Conservation (phyloP, 2,113 vertebrate genomes). For the Muntiacus muntjak region DNA sequence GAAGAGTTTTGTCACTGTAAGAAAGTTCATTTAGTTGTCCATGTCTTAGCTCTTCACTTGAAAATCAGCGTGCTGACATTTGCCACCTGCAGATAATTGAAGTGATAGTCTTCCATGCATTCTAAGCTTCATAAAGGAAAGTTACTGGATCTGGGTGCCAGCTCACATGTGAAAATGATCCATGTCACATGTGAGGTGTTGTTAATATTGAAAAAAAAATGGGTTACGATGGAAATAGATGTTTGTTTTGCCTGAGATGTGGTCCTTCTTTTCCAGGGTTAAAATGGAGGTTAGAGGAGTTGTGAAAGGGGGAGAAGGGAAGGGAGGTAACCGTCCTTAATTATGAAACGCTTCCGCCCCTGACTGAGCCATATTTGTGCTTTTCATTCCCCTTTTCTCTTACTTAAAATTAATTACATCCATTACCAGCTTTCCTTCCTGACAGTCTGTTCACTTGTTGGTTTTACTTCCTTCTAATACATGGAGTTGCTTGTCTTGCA, state of each 20-base stretch:
- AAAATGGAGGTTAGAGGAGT: not conserved
- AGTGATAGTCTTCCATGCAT: not conserved
- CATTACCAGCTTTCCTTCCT: constrained; percentile 33
- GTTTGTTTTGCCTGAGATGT: not conserved
- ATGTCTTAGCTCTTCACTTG: not conserved
- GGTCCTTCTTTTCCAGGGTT: not conserved
- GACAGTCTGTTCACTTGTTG: not conserved
- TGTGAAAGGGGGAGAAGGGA: not conserved
- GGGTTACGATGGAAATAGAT: not conserved
- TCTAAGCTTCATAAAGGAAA: not conserved
- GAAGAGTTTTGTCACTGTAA: not conserved
- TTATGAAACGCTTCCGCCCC: not conserved
- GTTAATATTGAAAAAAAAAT: not conserved
- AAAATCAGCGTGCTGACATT: constrained; percentile 1
- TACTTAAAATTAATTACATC: constrained; percentile 48
- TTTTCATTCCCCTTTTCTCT: constrained; percentile 14
- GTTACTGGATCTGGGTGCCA: not conserved
- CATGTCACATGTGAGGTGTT: not conserved
- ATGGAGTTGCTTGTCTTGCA: not conserved
- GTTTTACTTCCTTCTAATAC: not conserved
- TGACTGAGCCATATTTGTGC: not conserved
- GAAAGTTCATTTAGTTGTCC: not conserved
- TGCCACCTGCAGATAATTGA: constrained; percentile 10
- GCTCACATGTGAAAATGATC: not conserved
- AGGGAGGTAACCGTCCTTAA: not conserved